Percentiles rank a stretch among this genome's conserved stretches.
Evolutionary conservation across 2,797 vertebrate genomes (phyloP).

Genomic region (Nannoperca australis): DNA sequence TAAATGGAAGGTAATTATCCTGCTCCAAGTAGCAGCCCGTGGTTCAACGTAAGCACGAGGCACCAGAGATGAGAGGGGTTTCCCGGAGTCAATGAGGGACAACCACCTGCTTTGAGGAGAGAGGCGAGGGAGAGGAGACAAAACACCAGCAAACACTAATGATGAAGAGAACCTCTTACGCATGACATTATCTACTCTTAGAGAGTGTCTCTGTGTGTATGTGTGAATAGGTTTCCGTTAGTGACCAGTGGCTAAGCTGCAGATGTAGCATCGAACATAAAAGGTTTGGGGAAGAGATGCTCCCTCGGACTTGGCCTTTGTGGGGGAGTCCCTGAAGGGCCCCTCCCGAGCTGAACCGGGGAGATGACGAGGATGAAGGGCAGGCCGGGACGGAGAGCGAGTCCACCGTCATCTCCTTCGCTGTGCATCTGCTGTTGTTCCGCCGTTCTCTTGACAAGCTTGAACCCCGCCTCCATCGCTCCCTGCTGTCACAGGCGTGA

Average conservation of each 20-base stretch:
- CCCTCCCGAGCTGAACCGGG: constrained; percentile 58
- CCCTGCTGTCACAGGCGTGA: constrained; percentile 73
- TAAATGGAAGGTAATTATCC: constrained; percentile 68
- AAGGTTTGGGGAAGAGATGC: constrained; percentile 63
- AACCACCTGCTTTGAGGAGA: constrained; percentile 70
- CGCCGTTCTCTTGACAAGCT: constrained; percentile 63
- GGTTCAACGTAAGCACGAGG: constrained; percentile 47
- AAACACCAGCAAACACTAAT: constrained; percentile 59
- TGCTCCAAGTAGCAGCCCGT: constrained; percentile 43
- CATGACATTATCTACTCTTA: constrained; percentile 57
- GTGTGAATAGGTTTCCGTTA: constrained; percentile 49
- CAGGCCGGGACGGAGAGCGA: constrained; percentile 56
- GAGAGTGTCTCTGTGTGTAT: constrained; percentile 17
- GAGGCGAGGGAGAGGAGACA: constrained; percentile 47
- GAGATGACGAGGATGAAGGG: constrained; percentile 73
- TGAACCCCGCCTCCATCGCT: constrained; percentile 31
- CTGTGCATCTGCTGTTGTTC: constrained; percentile 80
- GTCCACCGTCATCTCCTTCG: constrained; percentile 70
- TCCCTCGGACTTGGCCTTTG: constrained; percentile 66
- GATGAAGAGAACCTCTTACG: constrained; percentile 58
- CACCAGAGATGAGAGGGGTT: constrained; percentile 59
- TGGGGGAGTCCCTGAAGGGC: constrained; percentile 50
- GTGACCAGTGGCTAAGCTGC: constrained; percentile 62
- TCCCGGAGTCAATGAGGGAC: constrained; percentile 72
- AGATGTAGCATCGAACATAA: constrained; percentile 65